Base-by-base conservation (phyloP, 2,888 invertebrate genomes). In the Hydroisotoma schaefferi region DNA sequence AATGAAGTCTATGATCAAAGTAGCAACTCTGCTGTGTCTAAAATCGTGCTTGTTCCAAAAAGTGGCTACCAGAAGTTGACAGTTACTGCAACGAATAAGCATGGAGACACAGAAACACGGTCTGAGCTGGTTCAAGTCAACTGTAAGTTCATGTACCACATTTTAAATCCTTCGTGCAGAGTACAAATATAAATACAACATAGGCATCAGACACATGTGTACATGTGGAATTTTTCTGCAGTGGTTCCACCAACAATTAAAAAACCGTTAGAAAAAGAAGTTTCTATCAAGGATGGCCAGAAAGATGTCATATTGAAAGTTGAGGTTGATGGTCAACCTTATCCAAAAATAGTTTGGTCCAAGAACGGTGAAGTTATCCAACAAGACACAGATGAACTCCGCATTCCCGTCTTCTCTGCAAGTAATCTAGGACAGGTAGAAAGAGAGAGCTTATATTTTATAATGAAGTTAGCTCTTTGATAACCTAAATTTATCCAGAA, bases 301-400 rank as follows among this genome's bases (percentile, higher is more conserved):
- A 59, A 93, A 55, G 86, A 87, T 10, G 83, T 88, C 47, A 84
- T 84, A 65, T 93, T 88, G 78, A 87, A 88, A 63, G 84, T 92
- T 0, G 82, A 85, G 67, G 89, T 88, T 0, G 83, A 82, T 44
- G 90, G 89, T 20, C 80, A 84, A 62, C 93, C 93, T 8, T 83
- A 85, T 67, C 90, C 91, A 0, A 84, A 82, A 44, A 87, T 86
- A 2, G 84, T 84, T 73, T 92, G 91, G 91, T 76, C 40, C 18
- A n/a, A 37, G 8, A 61, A 61, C 28, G 60, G 56, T 1, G 52
- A 56, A 5, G n/a, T 46, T 3, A 40, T 61, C n/a, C 22, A 23
- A 2, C 40, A 55, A 12, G 22, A 38, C 12, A 37, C 25, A 20
- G 22, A 6, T 20, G 33, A 52, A 22, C 22, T 52, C 3, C 18